Base-by-base conservation (phyloP, 2,888 invertebrate species). In the Netelia fuscicornis region DNA sequence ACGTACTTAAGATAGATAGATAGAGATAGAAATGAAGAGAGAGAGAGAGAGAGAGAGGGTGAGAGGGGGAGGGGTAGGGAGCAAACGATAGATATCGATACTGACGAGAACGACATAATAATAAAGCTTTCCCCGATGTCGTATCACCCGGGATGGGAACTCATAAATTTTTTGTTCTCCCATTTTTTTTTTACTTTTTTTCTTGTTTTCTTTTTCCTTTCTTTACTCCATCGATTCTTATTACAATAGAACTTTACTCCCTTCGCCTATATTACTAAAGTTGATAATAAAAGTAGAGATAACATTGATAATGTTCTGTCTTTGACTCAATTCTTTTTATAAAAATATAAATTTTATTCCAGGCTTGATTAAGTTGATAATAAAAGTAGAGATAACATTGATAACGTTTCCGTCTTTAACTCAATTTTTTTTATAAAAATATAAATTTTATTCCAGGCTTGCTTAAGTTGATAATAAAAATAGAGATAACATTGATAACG, bases 71-170 rank as follows among this genome's bases (percentile, higher is more conserved):
- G 56, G 42, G 20, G 6, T 2, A 2, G 64, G 62, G 48, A 78
- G 44, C 44, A 48, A 52, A 67, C 25, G 71, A 83, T 44, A 62
- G 60, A 70, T 44, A 77, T 68, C 52, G 60, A 70, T 75, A 60
- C 48, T n/a, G 74, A 64, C 48, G 54, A 75, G 54, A 48, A 56
- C 74, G 62, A 44, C 60, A 56, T 23, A 75, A 56, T 68, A 79
- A 79, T 70, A 60, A 74, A 78, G 56, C 44, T 77, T 17, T 5
- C n/a, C 70, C 37, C 62, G 48, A 65, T 71, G 48, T 71, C 71
- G 60, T 37, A 74, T 75, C 30, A 30, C 48, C 48, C 30, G 52
- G 25, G 60, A 11, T 42, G 65, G 52, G 37, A 60, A n/a, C 48
- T 75, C 58, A 54, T 54, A 68, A 60, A 68, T 75, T 62, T 42